Conservation (phyloP, 2,888 invertebrate species). For the Hemithea aestivaria region DNA sequence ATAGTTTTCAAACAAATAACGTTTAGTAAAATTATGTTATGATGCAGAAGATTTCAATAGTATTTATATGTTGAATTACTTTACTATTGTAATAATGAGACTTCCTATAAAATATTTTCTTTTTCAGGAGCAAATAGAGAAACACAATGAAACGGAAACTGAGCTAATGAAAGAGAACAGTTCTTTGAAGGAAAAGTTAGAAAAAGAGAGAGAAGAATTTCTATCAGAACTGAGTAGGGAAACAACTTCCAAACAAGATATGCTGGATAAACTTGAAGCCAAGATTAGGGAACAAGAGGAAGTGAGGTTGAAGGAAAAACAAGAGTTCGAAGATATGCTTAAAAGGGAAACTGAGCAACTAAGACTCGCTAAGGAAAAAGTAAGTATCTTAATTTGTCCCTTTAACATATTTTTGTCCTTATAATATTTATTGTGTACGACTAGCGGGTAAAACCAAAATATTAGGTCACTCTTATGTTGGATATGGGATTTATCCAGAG, state of each 20-base stretch:
- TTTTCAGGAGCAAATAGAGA: constrained; percentile 60
- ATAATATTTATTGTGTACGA: no score
- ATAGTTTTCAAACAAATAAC: no score
- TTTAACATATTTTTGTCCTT: no score
- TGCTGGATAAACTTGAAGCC: constrained; percentile 67
- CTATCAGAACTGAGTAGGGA: constrained; percentile 68
- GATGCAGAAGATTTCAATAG: no score
- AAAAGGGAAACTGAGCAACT: constrained; percentile 61
- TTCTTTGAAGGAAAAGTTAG: constrained; percentile 62
- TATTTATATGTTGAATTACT: no score
- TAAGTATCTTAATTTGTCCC: constrained; percentile 25
- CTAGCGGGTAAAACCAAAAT: no score
- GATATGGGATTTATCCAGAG: no score
- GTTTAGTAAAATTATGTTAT: no score
- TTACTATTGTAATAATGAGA: no score
- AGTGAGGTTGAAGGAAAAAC: constrained; percentile 60
- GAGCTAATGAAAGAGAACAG: constrained; percentile 69
- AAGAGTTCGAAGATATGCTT: constrained; percentile 55
- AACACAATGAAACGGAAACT: constrained; percentile 59
- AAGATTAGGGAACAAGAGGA: constrained; percentile 72
- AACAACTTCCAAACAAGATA: constrained; percentile 72
- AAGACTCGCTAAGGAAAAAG: constrained; percentile 66
- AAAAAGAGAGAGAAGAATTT: constrained; percentile 73
- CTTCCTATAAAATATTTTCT: neutral
- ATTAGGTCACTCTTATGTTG: neutral